Evolutionary conservation across 2,113 vertebrate species (phyloP), one percentile per base, ranked within the genome.

Genomic region (Carassius gibelio): DNA sequence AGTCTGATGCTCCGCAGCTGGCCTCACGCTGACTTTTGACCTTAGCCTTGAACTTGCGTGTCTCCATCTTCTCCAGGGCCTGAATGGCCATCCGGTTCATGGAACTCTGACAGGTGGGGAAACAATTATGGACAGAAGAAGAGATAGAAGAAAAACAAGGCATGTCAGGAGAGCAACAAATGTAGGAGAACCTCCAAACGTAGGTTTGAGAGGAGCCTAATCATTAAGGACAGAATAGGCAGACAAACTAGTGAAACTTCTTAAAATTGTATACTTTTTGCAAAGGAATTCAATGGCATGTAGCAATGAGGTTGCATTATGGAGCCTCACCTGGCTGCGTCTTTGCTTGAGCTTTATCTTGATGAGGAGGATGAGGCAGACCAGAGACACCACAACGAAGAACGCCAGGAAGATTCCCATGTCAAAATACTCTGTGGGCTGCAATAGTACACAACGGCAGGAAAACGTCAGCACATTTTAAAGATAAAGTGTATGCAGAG

Each of bases 321-420:
- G 10, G 9, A 77, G 36, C 21, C 88, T 93, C 88, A 99, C 98
- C 98, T 99, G 98, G 91, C 97, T 99, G 75, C 96, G 95, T 8
- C 98, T 94, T 83, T 99, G 98, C 91, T 99, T 99, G 87, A 99
- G 94, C 90, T 99, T 99, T 94, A 99, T 99, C 94, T 99, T 99
- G 94, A 99, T 96, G 38, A 99, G 98, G 78, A 99, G 96, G 89
- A 99, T 95, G 88, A 99, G 97, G 91, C 98, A 99, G 74, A 99
- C 98, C 84, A 99, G 94, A 86, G 98, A 99, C 84, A 99, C 98
- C 30, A 99, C 96, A 81, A 99, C 96, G 26, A 99, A 99, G 94
- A 99, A 99, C 14, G 98, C 98, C 93, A 99, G 92, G 94, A 99
- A 99, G 91, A 99, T 98, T 19, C 98, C 98, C 98, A 99, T 99